Conservation (phyloP, 30 jellyfish, hydroid and myxozoan species). For the Aurelia coerulea region DNA sequence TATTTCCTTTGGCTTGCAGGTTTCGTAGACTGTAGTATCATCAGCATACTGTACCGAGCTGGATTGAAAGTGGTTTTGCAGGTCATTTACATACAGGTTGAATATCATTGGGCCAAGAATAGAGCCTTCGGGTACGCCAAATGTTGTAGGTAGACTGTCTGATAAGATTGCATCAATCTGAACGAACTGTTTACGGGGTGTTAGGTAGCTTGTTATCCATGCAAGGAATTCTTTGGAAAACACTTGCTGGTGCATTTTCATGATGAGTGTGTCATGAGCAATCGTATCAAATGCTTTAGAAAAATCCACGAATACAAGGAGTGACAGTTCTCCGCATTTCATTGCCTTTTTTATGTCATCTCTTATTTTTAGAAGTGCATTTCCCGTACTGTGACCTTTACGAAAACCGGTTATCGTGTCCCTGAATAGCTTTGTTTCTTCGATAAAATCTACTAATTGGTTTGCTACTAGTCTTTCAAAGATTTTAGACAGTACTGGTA, state of each 20-base stretch:
- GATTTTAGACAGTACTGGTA: neutral
- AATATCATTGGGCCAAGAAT: slow-evolving; percentile 68
- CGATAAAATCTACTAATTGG: neutral
- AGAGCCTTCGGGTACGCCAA: slow-evolving; percentile 70
- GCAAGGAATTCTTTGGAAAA: slow-evolving; percentile 42
- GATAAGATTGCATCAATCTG: slow-evolving; percentile 30
- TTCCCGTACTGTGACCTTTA: neutral
- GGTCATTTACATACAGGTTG: slow-evolving; percentile 64
- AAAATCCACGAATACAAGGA: slow-evolving; percentile 2
- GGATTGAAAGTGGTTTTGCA: slow-evolving; percentile 14
- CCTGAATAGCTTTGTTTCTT: neutral
- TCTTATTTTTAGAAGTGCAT: neutral
- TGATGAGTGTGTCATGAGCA: slow-evolving; percentile 24
- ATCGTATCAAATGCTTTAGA: slow-evolving; percentile 32
- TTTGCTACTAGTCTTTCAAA: neutral
- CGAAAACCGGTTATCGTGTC: too few species aligned
- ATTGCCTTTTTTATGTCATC: neutral
- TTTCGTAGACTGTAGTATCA: slow-evolving; percentile 68
- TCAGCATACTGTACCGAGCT: slow-evolving; percentile 60
- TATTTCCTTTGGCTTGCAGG: slow-evolving; percentile 54
- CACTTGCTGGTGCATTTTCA: slow-evolving; percentile 43
- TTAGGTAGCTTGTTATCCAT: slow-evolving; percentile 43
- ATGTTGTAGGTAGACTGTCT: neutral
- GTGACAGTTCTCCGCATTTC: neutral
- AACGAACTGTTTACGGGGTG: slow-evolving; percentile 28